Percentiles rank a stretch among this genome's conserved stretches.
Evolutionary conservation across 2,888 invertebrate genomes (phyloP).

Genomic region (Orthonychiurus folsomi): DNA sequence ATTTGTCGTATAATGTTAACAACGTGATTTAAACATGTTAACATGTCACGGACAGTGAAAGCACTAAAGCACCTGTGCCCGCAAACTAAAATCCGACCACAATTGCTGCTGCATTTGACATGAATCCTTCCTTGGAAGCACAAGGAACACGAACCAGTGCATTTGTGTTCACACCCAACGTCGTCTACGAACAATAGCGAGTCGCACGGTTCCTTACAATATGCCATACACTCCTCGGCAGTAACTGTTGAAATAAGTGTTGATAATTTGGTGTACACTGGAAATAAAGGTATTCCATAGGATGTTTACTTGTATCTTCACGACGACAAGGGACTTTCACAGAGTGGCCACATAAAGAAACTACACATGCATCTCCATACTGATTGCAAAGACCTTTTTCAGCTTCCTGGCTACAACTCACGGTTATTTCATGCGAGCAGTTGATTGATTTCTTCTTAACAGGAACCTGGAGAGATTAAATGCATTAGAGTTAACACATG

Average conservation of each 20-base stretch:
- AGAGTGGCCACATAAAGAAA: slow-evolving; percentile 24
- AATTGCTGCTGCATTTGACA: slow-evolving; percentile 50
- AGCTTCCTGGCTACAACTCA: slow-evolving; percentile 17
- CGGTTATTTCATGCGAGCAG: no score
- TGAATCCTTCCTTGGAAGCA: slow-evolving; percentile 57
- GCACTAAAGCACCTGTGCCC: slow-evolving; percentile 55
- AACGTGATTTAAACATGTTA: neutral
- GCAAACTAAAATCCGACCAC: slow-evolving; percentile 53
- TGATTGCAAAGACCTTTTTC: neutral
- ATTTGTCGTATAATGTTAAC: no score
- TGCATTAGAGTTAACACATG: no score
- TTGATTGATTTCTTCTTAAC: no score
- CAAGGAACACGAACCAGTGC: slow-evolving; percentile 50
- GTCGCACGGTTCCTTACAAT: no score
- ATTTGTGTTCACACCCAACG: slow-evolving; percentile 15
- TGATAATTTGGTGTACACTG: neutral
- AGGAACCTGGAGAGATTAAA: no score
- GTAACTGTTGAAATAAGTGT: slow-evolving; percentile 3
- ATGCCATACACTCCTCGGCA: no score
- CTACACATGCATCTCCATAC: neutral
- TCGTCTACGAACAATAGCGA: slow-evolving; percentile 23
- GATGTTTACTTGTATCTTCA: slow-evolving; percentile 12
- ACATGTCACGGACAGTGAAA: neutral
- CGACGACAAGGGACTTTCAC: slow-evolving; percentile 28
- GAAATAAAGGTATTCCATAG: neutral